These are phyloP conservation scores for Semicossyphus pulcher DNA, from an alignment of 2,113 vertebrate genomes.

Conservation along the genomic window DNA sequence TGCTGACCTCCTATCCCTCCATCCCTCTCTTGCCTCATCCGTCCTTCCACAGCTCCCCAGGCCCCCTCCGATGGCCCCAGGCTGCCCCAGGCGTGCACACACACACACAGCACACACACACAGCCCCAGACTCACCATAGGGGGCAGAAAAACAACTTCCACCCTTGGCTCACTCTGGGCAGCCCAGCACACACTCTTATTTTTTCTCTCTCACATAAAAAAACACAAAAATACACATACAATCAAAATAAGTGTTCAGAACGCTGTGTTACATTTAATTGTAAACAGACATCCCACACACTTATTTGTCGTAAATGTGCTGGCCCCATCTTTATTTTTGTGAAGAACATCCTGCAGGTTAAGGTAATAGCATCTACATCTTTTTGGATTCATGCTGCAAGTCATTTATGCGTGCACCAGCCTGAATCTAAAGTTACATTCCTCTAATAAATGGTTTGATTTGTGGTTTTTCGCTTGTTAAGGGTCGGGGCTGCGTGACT, in stretches of 20 bases:
- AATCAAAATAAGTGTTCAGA: conserved; percentile 9
- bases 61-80: conserved; percentile 81
- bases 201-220: conserved; percentile 14
- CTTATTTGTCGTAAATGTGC: neutral
- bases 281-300: conserved; percentile 10
- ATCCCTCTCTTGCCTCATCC: conserved; percentile 60
- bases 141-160: conserved; percentile 87
- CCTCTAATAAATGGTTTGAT: neutral
- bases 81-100: conserved; percentile 63
- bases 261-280: conserved; percentile 23
- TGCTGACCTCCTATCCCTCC: conserved; percentile 74
- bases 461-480: neutral
- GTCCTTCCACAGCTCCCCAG: conserved; percentile 75
- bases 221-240: conserved; percentile 20
- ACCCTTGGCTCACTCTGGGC: conserved; percentile 83
- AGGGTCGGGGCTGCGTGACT: neutral
- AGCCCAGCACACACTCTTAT: conserved; percentile 63
- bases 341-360: conserved; percentile 22
- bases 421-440: neutral
- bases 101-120: conserved; percentile 50
- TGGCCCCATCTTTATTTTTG: conserved; percentile 3
- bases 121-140: conserved; percentile 77
- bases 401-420: conserved; percentile 1
- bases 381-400: conserved; percentile 25
- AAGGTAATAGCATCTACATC: conserved; percentile 14